Percentiles rank a stretch among this genome's conserved stretches.
These are phyloP conservation scores for Tridacna crocea DNA, from an alignment of 2,888 invertebrate species.

Conservation along the genomic window DNA sequence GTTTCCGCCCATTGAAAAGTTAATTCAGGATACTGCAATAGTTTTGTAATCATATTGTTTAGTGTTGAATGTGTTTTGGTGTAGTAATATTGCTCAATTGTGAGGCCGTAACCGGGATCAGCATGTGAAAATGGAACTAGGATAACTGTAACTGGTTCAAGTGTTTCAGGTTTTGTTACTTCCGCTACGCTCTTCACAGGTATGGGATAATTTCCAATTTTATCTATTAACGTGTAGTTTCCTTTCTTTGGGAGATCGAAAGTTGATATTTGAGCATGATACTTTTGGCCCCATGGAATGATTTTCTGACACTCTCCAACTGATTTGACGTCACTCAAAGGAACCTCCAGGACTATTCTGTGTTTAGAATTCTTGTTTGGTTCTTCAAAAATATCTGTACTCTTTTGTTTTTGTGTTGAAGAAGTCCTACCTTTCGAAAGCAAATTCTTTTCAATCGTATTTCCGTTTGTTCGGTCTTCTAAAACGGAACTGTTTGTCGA, in stretches of 20 bases:
- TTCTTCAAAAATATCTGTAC: background rate
- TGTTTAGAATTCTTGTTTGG: background rate
- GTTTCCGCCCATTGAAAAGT: conserved; percentile 80
- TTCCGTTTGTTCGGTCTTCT: no score
- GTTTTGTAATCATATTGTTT: conserved; percentile 94
- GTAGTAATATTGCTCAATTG: conserved; percentile 96
- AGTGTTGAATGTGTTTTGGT: conserved; percentile 91
- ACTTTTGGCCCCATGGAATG: conserved; percentile 36
- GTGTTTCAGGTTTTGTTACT: conserved; percentile 17
- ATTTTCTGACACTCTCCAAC: conserved; percentile 33
- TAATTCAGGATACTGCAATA: conserved; percentile 90
- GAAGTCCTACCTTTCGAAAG: background rate
- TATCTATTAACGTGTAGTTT: conserved; percentile 32
- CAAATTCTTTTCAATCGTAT: no score
- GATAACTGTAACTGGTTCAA: conserved; percentile 81
- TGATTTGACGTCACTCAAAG: background rate
- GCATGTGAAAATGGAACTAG: conserved; percentile 97
- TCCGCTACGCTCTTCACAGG: conserved; percentile 41
- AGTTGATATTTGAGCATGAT: conserved; percentile 37
- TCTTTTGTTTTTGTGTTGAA: background rate
- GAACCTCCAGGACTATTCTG: background rate
- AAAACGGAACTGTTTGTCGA: no score
- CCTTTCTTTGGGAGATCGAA: conserved; percentile 40
- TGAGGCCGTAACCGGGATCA: conserved; percentile 98
- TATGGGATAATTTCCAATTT: conserved; percentile 44